These are phyloP conservation scores for Antechinus flavipes DNA, from an alignment of 2,113 vertebrate species.

Conservation along the genomic window DNA sequence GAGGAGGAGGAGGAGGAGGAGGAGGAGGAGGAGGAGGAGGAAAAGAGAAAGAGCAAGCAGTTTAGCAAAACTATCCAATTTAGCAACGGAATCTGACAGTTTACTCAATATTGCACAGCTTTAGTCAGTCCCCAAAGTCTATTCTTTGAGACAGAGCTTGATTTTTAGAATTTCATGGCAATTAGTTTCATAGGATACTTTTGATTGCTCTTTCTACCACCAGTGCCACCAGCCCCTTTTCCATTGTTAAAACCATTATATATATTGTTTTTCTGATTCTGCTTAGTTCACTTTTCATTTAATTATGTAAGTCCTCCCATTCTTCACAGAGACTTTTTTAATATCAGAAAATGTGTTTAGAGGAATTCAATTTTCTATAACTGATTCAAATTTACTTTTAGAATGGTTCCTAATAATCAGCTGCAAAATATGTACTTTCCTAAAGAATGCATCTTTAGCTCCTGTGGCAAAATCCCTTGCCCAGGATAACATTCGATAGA, in stretches of 20 bases:
- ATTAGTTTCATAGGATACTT: background rate
- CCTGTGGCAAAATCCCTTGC: slow-evolving; percentile 10
- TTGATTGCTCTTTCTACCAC: background rate
- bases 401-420: background rate
- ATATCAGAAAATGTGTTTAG: background rate
- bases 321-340: slow-evolving; percentile 39
- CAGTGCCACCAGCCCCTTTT: background rate
- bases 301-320: background rate
- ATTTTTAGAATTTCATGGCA: background rate
- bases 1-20: too few species aligned
- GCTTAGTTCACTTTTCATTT: background rate
- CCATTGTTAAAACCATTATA: background rate
- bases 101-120: background rate
- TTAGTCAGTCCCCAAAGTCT: background rate
- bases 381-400: slow-evolving; percentile 10
- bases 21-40: too few species aligned
- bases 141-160: background rate
- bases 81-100: background rate
- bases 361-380: background rate
- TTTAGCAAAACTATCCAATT: background rate
- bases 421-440: background rate
- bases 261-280: background rate
- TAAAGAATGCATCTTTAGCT: background rate
- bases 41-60: background rate
- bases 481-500: slow-evolving; percentile 59